phyloP scores from a whole-genome alignment of 2,113 vertebrate species.

The Antechinus stuartii region DNA sequence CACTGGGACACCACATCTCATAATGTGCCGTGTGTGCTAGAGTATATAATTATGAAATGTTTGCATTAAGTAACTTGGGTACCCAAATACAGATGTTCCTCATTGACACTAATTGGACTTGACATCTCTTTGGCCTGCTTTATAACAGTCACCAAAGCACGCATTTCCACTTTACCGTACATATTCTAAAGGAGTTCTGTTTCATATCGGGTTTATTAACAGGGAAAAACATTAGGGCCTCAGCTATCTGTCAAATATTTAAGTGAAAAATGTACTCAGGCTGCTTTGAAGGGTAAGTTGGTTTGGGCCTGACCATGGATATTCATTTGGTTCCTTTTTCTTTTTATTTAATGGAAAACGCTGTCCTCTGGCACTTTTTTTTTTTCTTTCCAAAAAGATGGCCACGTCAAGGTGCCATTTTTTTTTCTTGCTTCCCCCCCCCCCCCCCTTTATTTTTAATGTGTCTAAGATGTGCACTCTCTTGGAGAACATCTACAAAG shows the following conservation, averaged over 20 bases:
- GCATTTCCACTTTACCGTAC: slow-evolving; percentile 81
- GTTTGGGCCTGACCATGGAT: slow-evolving; percentile 59
- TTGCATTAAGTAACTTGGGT: slow-evolving; percentile 88
- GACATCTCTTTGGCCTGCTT: slow-evolving; percentile 89
- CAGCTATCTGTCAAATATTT: slow-evolving; percentile 79
- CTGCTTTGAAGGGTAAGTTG: slow-evolving; percentile 64
- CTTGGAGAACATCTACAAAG: neutral
- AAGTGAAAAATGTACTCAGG: slow-evolving; percentile 81
- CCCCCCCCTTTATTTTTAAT: slow-evolving; percentile 25
- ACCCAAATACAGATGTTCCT: slow-evolving; percentile 90
- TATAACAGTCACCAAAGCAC: slow-evolving; percentile 82
- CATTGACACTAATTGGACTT: slow-evolving; percentile 89
- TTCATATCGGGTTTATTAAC: slow-evolving; percentile 83
- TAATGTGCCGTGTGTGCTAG: slow-evolving; percentile 85
- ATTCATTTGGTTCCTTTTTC: slow-evolving; percentile 70
- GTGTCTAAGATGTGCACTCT: slow-evolving; percentile 24
- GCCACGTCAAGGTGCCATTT: slow-evolving; percentile 53
- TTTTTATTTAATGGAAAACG: slow-evolving; percentile 74
- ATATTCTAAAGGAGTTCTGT: slow-evolving; percentile 85
- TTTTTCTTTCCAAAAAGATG: slow-evolving; percentile 49
- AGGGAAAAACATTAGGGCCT: slow-evolving; percentile 76
- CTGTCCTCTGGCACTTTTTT: neutral
- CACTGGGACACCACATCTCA: slow-evolving; percentile 88
- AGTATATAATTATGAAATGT: slow-evolving; percentile 88
- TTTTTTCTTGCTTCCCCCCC: neutral